A percentile compares a stretch with the other conserved stretches of the same genome.
Conservation (phyloP, 2,797 vertebrate genomes). For the Sarcophilus harrisii region DNA sequence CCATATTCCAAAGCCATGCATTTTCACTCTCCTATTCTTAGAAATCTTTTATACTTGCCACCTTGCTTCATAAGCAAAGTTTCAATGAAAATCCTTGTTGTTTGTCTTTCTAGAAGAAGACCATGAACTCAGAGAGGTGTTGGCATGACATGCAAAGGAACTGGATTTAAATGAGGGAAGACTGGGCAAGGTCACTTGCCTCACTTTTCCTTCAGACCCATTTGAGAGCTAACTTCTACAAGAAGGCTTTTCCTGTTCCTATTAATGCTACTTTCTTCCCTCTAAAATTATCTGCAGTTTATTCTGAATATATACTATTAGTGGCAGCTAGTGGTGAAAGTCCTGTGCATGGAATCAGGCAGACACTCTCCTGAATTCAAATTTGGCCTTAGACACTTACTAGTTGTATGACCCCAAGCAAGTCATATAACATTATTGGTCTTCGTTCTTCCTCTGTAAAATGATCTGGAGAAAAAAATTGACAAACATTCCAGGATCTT, state of each 20-base stretch:
- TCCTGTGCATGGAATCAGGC: background rate
- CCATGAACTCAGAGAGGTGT: too few relatives aligned
- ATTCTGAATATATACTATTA: background rate
- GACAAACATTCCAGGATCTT: background rate
- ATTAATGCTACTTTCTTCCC: background rate
- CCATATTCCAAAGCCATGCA: background rate
- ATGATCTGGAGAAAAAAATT: background rate
- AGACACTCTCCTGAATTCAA: background rate
- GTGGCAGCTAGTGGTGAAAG: background rate
- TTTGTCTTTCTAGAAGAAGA: too few relatives aligned
- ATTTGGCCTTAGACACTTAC: background rate
- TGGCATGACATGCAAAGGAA: too few relatives aligned
- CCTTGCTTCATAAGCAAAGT: background rate
- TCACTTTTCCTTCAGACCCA: too few relatives aligned
- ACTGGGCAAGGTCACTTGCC: too few relatives aligned
- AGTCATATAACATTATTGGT: background rate
- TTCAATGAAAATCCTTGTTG: background rate
- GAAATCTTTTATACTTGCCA: background rate
- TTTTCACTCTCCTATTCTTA: background rate
- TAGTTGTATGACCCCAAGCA: background rate
- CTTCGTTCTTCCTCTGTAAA: background rate
- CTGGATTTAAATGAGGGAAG: too few relatives aligned
- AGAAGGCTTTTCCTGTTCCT: background rate
- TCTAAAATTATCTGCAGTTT: background rate
- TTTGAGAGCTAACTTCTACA: background rate